phyloP scores from a whole-genome alignment of 2,797 vertebrate genomes.

The Tragelaphus oryx region DNA sequence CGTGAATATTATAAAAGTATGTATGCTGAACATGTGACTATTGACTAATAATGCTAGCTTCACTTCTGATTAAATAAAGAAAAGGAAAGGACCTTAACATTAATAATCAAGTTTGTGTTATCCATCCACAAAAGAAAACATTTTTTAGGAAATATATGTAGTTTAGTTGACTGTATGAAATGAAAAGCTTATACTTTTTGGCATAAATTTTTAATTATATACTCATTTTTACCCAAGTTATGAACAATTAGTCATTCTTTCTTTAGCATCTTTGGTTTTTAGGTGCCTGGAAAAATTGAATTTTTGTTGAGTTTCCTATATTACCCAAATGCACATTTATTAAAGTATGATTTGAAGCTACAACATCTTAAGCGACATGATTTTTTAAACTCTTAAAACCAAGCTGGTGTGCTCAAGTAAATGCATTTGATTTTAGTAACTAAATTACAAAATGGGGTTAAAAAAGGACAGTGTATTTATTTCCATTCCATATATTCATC shows the following conservation, averaged over 20 bases:
- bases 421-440: slow-evolving; percentile 59
- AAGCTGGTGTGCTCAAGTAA: neutral
- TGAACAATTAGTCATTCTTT: neutral
- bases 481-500: neutral
- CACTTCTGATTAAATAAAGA: slow-evolving; percentile 13
- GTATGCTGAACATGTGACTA: neutral
- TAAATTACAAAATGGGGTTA: slow-evolving; percentile 43
- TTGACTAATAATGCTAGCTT: slow-evolving; percentile 14
- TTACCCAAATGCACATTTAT: neutral
- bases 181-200: neutral
- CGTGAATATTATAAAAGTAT: slow-evolving; percentile 20
- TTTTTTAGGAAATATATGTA: neutral
- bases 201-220: neutral
- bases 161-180: neutral
- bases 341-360: neutral
- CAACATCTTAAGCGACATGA: neutral
- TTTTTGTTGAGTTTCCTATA: neutral
- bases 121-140: neutral
- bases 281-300: neutral
- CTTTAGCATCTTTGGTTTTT: neutral
- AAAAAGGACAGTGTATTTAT: slow-evolving; percentile 21
- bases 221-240: neutral
- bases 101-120: neutral
- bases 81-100: neutral
- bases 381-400: neutral